These are phyloP conservation scores for Aquatica leii DNA, from an alignment of 2,888 invertebrate species.

Conservation along the genomic window DNA sequence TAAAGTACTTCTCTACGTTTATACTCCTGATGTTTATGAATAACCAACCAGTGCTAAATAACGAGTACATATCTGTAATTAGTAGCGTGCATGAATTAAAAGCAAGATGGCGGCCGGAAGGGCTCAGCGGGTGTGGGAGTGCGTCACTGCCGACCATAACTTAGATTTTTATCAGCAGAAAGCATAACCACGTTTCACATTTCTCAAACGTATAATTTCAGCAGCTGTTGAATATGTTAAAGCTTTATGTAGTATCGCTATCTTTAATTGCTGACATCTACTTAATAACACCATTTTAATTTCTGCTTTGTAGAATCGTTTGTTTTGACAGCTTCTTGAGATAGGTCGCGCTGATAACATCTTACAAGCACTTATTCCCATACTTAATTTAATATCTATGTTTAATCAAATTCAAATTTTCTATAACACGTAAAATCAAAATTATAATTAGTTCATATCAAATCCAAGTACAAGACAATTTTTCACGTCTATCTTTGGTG, in stretches of 20 bases:
- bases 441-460: neutral
- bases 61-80: constrained; percentile 49
- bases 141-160: constrained; percentile 58
- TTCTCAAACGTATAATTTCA: constrained; percentile 58
- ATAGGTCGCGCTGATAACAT: constrained; percentile 37
- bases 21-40: constrained; percentile 35
- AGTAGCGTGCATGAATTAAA: constrained; percentile 54
- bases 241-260: constrained; percentile 50
- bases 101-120: constrained; percentile 59
- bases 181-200: constrained; percentile 56
- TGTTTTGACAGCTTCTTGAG: constrained; percentile 54
- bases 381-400: neutral
- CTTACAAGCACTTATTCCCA: constrained; percentile 22
- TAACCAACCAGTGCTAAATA: constrained; percentile 42
- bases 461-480: too few relatives aligned
- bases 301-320: constrained; percentile 49
- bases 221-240: constrained; percentile 59
- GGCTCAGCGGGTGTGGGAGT: constrained; percentile 59
- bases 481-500: too few relatives aligned
- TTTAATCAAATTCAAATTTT: constrained; percentile 8
- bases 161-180: constrained; percentile 58
- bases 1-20: constrained; percentile 38
- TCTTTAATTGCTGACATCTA: constrained; percentile 55
- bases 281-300: constrained; percentile 55
- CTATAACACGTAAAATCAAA: neutral